Percentiles rank a stretch among this genome's conserved stretches.
These are phyloP conservation scores for Euleptes europaea DNA, from an alignment of 2,113 vertebrate species.

Conservation along the genomic window DNA sequence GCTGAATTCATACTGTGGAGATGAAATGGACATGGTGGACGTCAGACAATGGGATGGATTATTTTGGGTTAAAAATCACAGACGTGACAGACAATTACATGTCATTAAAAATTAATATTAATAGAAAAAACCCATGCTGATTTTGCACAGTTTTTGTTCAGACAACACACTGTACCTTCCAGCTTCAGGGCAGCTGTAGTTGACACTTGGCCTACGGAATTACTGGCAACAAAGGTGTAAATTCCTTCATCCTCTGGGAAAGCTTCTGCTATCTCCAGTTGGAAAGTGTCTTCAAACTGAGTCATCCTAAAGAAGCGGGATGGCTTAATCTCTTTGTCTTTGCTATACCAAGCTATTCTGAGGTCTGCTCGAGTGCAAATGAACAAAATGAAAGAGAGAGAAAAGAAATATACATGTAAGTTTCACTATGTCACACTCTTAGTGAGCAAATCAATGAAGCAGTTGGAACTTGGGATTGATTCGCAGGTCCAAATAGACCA, in stretches of 20 bases:
- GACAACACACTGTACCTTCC: conserved; percentile 79
- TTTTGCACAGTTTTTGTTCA: conserved; percentile 15
- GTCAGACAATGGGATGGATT: conserved; percentile 45
- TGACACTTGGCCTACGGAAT: conserved; percentile 87
- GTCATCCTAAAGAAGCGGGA: conserved; percentile 94
- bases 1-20: conserved; percentile 5
- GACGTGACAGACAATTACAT: conserved; percentile 32
- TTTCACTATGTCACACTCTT: not conserved
- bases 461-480: not conserved
- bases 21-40: conserved; percentile 25
- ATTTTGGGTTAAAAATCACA: conserved; percentile 64
- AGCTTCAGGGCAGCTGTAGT: conserved; percentile 87
- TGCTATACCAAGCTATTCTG: conserved; percentile 91
- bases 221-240: conserved; percentile 91
- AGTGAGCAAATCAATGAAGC: not conserved
- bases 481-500: not conserved
- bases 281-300: conserved; percentile 94
- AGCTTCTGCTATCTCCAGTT: conserved; percentile 91
- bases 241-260: conserved; percentile 91
- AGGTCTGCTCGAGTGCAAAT: conserved; percentile 79
- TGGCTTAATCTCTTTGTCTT: conserved; percentile 93
- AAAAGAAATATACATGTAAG: not conserved
- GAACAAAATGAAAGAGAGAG: conserved; percentile 14
- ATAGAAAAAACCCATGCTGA: conserved; percentile 37
- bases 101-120: conserved; percentile 45